Conservation (phyloP, 2,113 vertebrate species). For the Natator depressus region DNA sequence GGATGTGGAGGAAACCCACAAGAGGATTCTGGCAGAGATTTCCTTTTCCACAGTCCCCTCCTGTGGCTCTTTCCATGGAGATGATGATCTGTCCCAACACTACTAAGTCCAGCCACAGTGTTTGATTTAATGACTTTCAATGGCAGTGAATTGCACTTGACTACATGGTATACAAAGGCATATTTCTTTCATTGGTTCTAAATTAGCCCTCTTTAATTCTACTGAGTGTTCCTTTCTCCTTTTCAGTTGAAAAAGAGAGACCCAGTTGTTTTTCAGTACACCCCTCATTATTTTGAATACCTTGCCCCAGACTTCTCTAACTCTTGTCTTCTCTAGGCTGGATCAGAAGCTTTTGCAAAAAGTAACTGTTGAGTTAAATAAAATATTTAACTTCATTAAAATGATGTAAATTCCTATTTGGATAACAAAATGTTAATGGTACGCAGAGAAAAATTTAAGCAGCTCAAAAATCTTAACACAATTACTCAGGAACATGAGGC, state of each 20-base stretch:
- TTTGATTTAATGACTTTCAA: not conserved
- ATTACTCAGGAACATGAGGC: conserved; percentile 79
- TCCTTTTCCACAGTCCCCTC: not conserved
- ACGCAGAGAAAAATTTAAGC: conserved; percentile 67
- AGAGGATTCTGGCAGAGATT: not conserved
- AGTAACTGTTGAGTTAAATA: not conserved
- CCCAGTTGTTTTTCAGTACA: not conserved
- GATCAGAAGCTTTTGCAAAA: not conserved
- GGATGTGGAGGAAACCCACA: not conserved
- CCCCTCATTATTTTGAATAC: not conserved
- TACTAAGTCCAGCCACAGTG: not conserved
- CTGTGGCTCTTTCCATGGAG: not conserved
- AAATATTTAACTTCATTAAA: conserved; percentile 13
- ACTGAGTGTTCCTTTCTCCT: not conserved
- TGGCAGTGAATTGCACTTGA: not conserved
- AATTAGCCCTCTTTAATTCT: not conserved
- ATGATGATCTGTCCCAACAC: not conserved
- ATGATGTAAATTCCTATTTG: conserved; percentile 60
- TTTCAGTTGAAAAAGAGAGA: not conserved
- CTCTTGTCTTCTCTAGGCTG: not conserved
- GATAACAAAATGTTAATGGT: conserved; percentile 77
- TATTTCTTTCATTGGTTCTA: not conserved
- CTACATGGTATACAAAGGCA: rapidly evolving
- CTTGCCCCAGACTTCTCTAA: not conserved
- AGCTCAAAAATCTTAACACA: conserved; percentile 78